Conservation (phyloP, 92 coral and sea anemone genomes). For the Actinernus sp. region DNA sequence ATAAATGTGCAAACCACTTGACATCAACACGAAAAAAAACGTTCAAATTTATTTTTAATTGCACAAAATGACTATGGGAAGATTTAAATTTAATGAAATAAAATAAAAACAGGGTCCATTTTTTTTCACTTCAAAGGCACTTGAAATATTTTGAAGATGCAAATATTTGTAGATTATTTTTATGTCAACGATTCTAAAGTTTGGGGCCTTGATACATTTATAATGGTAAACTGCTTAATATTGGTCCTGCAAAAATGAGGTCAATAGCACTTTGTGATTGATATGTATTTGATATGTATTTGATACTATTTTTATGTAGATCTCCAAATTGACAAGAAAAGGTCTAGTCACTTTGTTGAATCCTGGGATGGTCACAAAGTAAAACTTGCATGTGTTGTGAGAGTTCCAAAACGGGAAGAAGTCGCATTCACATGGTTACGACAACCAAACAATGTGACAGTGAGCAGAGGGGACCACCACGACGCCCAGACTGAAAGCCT, state of each 20-base stretch:
- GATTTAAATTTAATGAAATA: too few species aligned
- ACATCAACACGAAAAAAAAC: too few species aligned
- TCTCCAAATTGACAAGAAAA: conserved; percentile 45
- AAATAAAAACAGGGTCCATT: too few species aligned
- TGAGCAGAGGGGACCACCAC: conserved; percentile 43
- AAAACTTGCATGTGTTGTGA: conserved; percentile 43
- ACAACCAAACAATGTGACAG: conserved; percentile 43
- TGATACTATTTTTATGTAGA: conserved; percentile 44
- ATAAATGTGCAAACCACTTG: too few species aligned
- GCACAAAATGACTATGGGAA: too few species aligned
- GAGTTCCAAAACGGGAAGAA: conserved; percentile 8
- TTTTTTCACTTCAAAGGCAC: too few species aligned
- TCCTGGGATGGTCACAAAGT: conserved; percentile 54
- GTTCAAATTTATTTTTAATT: too few species aligned
- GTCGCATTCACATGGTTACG: conserved; percentile 61
- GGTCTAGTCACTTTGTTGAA: conserved; percentile 17
- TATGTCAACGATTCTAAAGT: too few species aligned
- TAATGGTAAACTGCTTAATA: neutral
- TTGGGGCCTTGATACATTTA: too few species aligned
- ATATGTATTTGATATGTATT: too few species aligned
- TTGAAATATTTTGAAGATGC: neutral
- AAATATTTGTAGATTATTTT: neutral
- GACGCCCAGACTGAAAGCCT: conserved; percentile 53
- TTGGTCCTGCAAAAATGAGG: neutral
- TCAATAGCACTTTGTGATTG: too few species aligned